Conservation (phyloP, 2,888 invertebrate species). For the Calameuta pallipes region DNA sequence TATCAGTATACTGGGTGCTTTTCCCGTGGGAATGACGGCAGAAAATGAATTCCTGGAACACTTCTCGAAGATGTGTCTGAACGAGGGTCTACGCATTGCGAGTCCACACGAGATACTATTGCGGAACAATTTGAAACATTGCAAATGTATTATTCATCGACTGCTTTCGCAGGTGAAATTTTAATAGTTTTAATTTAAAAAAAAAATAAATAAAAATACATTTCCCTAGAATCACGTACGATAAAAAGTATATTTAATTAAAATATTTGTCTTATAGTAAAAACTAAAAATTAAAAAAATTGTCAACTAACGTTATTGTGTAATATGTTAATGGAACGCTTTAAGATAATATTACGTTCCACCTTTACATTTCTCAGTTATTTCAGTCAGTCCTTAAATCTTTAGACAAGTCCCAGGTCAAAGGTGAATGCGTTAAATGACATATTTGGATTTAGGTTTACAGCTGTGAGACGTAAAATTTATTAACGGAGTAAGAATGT, state of each 20-base stretch:
- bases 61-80: background rate
- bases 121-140: constrained; percentile 43
- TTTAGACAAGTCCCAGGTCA: background rate
- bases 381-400: background rate
- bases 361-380: too few species aligned
- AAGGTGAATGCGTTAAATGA: background rate
- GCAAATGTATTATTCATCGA: constrained; percentile 49
- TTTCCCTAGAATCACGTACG: background rate
- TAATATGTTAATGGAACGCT: too few species aligned
- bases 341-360: too few species aligned
- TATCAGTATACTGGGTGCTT: background rate
- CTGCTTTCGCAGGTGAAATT: constrained; percentile 48
- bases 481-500: background rate
- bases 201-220: background rate
- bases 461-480: background rate
- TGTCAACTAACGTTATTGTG: too few species aligned
- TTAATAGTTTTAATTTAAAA: background rate
- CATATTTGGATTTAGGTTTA: background rate
- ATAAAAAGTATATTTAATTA: background rate
- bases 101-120: background rate
- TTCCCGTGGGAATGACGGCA: background rate
- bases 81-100: background rate
- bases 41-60: background rate
- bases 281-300: too few species aligned
- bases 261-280: too few species aligned